phyloP scores from a whole-genome alignment of 2,888 invertebrate species.

The Nomada lathburiana region DNA sequence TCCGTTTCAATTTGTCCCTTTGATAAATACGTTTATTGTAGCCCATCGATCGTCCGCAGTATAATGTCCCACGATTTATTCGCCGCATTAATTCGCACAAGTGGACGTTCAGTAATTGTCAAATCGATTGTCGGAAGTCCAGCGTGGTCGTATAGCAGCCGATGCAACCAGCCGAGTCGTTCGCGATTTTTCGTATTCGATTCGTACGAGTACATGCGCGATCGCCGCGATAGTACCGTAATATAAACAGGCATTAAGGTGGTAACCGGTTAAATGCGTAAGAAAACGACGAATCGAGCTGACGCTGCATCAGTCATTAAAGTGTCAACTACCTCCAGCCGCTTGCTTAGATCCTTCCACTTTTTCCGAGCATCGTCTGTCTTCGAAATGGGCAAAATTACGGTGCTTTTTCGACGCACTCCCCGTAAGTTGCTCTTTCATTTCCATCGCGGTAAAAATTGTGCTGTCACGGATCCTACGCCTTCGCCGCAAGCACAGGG shows the following conservation, averaged over 20 bases:
- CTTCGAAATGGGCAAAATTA: constrained; percentile 2
- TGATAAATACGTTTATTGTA: neutral
- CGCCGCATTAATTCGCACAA: neutral
- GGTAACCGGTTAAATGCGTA: constrained; percentile 55
- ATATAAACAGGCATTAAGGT: constrained; percentile 55
- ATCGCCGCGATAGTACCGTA: constrained; percentile 43
- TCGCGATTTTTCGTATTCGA: constrained; percentile 34
- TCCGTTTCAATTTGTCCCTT: neutral
- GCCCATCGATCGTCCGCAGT: neutral
- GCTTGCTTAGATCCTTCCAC: constrained; percentile 24
- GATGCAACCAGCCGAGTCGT: constrained; percentile 23
- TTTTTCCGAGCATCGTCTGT: constrained; percentile 7
- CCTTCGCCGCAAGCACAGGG: too few species aligned
- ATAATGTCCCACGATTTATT: constrained; percentile 12
- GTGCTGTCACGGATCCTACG: too few species aligned
- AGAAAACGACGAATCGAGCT: constrained; percentile 34
- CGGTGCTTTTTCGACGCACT: neutral
- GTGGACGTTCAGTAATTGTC: constrained; percentile 23
- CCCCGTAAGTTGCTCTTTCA: neutral
- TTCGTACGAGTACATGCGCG: constrained; percentile 35
- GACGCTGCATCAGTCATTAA: constrained; percentile 53
- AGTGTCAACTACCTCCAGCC: constrained; percentile 45
- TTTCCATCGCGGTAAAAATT: neutral
- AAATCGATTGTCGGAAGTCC: constrained; percentile 27
- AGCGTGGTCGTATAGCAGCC: neutral